Evolutionary conservation across 1,140 invertebrate genomes (phyloP).

Genomic region (Zaprionus lachaisei): DNA sequence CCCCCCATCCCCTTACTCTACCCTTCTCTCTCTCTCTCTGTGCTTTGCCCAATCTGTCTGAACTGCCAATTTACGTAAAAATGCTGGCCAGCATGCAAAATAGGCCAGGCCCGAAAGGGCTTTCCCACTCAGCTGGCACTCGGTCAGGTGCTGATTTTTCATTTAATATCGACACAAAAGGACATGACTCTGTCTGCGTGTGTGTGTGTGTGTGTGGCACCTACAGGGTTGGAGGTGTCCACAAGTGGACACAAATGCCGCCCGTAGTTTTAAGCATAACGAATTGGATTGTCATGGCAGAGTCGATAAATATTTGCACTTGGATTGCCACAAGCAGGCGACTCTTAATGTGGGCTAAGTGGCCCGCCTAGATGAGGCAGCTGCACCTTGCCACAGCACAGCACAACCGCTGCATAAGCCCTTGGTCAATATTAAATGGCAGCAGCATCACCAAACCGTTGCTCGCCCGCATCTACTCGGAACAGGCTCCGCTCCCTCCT

Average conservation of each 20-base stretch:
- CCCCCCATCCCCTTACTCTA: not conserved
- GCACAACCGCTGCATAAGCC: slow-evolving; percentile 19
- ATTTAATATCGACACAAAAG: slow-evolving; percentile 55
- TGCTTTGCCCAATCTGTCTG: slow-evolving; percentile 42
- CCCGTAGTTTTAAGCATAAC: slow-evolving; percentile 75
- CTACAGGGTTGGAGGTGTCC: slow-evolving; percentile 7
- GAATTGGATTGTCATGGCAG: slow-evolving; percentile 74
- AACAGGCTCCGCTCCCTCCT: not conserved
- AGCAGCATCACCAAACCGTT: slow-evolving; percentile 21
- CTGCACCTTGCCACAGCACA: not conserved
- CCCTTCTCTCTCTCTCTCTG: not conserved
- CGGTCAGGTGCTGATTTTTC: slow-evolving; percentile 64
- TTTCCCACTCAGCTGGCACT: not conserved
- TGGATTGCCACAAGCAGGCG: slow-evolving; percentile 26
- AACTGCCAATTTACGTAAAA: slow-evolving; percentile 75
- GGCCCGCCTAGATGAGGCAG: slow-evolving; percentile 27
- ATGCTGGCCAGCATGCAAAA: slow-evolving; percentile 60
- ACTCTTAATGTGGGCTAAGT: slow-evolving; percentile 72
- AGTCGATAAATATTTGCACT: slow-evolving; percentile 71
- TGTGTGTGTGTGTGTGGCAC: slow-evolving; percentile 29
- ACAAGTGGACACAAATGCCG: slow-evolving; percentile 27
- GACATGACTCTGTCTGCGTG: not conserved
- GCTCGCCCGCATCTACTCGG: not conserved
- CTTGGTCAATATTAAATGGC: slow-evolving; percentile 69
- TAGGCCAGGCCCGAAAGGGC: slow-evolving; percentile 31